phyloP scores from a whole-genome alignment of 2,888 invertebrate genomes.

The Xestia ashworthii region DNA sequence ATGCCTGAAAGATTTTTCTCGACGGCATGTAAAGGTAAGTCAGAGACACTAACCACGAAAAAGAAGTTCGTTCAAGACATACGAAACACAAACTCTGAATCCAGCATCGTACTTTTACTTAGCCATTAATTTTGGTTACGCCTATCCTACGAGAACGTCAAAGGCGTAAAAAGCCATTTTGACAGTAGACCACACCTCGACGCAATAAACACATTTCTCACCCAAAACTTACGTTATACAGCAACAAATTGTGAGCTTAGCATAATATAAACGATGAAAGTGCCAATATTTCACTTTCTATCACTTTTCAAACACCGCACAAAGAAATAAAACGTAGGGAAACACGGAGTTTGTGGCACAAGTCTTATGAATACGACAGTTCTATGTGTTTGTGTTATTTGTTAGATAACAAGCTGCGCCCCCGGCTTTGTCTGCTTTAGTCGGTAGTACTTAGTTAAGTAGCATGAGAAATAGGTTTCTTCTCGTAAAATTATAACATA shows the following conservation, averaged over 20 bases:
- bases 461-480: slow-evolving; percentile 36
- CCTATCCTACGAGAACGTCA: neutral
- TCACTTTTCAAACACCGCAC: slow-evolving; percentile 50
- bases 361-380: slow-evolving; percentile 42
- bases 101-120: neutral
- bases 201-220: slow-evolving; percentile 27
- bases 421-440: slow-evolving; percentile 44
- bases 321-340: slow-evolving; percentile 49
- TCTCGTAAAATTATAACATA: slow-evolving; percentile 10
- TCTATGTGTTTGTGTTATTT: slow-evolving; percentile 45
- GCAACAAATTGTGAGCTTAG: slow-evolving; percentile 54
- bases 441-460: slow-evolving; percentile 22
- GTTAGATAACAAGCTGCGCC: slow-evolving; percentile 34
- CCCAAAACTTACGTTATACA: slow-evolving; percentile 37
- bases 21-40: neutral
- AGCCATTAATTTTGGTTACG: neutral
- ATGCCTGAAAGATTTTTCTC: neutral
- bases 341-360: slow-evolving; percentile 34
- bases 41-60: neutral
- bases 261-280: slow-evolving; percentile 54
- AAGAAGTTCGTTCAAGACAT: neutral
- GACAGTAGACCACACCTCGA: slow-evolving; percentile 33
- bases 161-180: neutral
- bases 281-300: slow-evolving; percentile 55
- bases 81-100: neutral